These are phyloP conservation scores for Drosophila kanekoi DNA, from an alignment of 2,888 invertebrate species.

Conservation along the genomic window DNA sequence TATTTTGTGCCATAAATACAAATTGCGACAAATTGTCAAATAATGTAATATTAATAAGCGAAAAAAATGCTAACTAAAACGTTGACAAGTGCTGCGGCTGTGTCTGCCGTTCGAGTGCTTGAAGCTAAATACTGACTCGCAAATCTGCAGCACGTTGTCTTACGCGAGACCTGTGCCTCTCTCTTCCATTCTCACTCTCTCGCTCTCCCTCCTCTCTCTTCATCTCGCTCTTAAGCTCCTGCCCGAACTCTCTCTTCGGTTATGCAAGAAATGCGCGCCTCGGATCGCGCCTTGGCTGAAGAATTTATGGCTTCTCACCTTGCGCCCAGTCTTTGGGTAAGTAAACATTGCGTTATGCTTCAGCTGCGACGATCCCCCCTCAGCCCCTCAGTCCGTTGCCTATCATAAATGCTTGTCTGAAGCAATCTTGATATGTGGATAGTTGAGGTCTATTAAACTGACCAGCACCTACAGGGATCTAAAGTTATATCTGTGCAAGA, in stretches of 20 bases:
- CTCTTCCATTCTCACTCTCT: background rate
- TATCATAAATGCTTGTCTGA: conserved; percentile 45
- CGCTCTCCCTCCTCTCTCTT: background rate
- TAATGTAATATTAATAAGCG: background rate
- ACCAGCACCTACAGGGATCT: background rate
- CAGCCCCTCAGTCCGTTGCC: conserved; percentile 28
- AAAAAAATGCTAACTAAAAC: conserved; percentile 1
- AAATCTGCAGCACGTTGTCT: conserved; percentile 14
- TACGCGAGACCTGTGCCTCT: background rate
- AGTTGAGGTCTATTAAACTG: conserved; percentile 26
- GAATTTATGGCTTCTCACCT: conserved; percentile 24
- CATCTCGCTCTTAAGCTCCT: conserved; percentile 2
- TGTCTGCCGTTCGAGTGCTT: too few relatives aligned
- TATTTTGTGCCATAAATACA: conserved; percentile 5
- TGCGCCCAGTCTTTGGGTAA: conserved; percentile 41
- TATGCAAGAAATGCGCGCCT: conserved; percentile 54
- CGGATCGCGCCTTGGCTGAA: conserved; percentile 6
- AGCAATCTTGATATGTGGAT: conserved; percentile 17
- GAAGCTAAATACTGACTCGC: background rate
- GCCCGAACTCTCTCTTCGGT: conserved; percentile 30
- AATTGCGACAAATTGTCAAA: background rate
- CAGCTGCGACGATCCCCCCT: background rate
- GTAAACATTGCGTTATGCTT: conserved; percentile 57
- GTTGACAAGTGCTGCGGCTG: conserved; percentile 8
- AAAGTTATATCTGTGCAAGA: too few relatives aligned